A percentile compares a stretch with the other conserved stretches of the same genome.
Evolutionary conservation across 2,797 vertebrate species (phyloP).

Genomic region (Gastrophryne carolinensis): DNA sequence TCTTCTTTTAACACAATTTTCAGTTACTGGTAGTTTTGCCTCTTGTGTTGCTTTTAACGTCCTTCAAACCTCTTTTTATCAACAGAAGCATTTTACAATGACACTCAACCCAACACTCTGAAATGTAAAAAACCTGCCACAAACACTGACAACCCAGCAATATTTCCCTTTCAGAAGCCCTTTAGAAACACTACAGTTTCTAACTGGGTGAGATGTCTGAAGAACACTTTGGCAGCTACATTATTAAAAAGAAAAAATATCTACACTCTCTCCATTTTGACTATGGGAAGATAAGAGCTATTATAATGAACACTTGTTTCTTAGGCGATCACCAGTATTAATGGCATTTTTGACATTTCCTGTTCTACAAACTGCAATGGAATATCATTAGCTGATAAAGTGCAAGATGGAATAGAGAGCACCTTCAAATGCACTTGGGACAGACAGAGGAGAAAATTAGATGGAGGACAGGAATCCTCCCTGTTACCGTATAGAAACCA

Average conservation of each 20-base stretch:
- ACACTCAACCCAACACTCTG: neutral
- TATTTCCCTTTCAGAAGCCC: neutral
- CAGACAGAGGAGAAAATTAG: constrained; percentile 12
- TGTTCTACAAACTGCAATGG: constrained; percentile 2
- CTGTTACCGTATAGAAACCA: neutral
- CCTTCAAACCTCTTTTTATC: neutral
- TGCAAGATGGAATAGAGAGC: constrained; percentile 5
- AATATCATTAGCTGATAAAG: constrained; percentile 13
- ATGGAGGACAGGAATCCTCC: constrained; percentile 1
- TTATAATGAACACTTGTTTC: constrained; percentile 29
- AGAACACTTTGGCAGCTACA: constrained; percentile 7
- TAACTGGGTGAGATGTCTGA: neutral
- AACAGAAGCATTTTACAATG: neutral
- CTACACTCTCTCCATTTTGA: constrained; percentile 6
- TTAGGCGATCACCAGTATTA: constrained; percentile 19
- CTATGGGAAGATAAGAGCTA: constrained; percentile 25
- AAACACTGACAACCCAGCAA: neutral
- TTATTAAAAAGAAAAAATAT: constrained; percentile 23
- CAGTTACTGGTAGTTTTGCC: too few relatives aligned
- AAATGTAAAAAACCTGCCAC: neutral
- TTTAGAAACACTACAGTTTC: constrained; percentile 17
- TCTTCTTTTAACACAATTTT: too few relatives aligned
- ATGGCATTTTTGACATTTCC: constrained; percentile 41
- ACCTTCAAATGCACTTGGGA: neutral
- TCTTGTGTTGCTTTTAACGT: neutral